Evolutionary conservation across 2,888 invertebrate genomes (phyloP).

Genomic region (Ommatoiulus sabulosus): DNA sequence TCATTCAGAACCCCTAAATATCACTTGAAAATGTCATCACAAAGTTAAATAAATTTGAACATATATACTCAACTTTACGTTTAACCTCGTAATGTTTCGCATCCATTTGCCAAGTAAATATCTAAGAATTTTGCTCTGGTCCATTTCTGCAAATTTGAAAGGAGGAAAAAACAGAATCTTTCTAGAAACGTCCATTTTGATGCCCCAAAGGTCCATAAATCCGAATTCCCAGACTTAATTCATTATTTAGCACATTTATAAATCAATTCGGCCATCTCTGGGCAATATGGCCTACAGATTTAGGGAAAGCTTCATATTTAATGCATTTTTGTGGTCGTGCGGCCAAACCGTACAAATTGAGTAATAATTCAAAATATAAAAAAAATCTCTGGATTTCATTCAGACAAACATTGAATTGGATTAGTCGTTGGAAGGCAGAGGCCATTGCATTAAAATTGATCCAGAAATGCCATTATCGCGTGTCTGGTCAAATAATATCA

Average conservation of each 20-base stretch:
- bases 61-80: no score
- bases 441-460: not conserved
- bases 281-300: not conserved
- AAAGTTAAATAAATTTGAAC: no score
- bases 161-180: not conserved
- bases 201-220: not conserved
- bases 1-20: no score
- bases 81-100: no score
- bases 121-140: not conserved
- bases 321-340: not conserved
- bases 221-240: not conserved
- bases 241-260: constrained; percentile 39
- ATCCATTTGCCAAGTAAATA: no score
- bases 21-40: no score
- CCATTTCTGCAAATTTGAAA: not conserved
- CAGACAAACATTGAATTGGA: not conserved
- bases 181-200: not conserved
- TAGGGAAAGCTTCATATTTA: constrained; percentile 22
- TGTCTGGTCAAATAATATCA: not conserved
- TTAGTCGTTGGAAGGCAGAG: not conserved
- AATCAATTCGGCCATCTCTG: constrained; percentile 24
- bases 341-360: not conserved
- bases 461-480: not conserved
- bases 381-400: not conserved
- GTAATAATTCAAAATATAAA: constrained; percentile 27